These are phyloP conservation scores for Sarcophaga rosellei DNA, from an alignment of 2,888 invertebrate genomes.

Conservation along the genomic window DNA sequence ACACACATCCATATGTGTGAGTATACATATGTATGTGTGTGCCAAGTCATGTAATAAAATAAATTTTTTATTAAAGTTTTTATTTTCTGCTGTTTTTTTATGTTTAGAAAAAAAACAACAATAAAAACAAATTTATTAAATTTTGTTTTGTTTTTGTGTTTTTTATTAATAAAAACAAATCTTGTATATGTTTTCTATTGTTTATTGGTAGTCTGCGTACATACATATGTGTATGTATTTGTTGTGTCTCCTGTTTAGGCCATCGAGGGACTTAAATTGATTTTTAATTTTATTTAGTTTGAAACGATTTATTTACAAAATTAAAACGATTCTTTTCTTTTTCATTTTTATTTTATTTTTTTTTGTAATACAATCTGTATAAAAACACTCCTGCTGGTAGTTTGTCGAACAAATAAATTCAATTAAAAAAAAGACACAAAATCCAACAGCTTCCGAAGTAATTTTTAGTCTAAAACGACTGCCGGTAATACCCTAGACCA, in stretches of 20 bases:
- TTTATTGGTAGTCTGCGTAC: slow-evolving; percentile 29
- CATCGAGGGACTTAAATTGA: slow-evolving; percentile 44
- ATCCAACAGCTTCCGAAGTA: too few relatives aligned
- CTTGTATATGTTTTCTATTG: slow-evolving; percentile 1
- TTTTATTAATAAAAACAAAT: not conserved
- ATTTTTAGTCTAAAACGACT: not conserved
- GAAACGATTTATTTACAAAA: slow-evolving; percentile 23
- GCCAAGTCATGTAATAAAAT: too few relatives aligned
- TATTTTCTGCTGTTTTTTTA: not conserved
- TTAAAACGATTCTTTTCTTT: slow-evolving; percentile 27
- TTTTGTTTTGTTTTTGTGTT: not conserved
- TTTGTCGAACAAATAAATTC: slow-evolving; percentile 56
- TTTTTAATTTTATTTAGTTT: slow-evolving; percentile 58
- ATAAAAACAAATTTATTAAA: slow-evolving; percentile 43
- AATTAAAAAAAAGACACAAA: slow-evolving; percentile 14
- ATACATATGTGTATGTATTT: not conserved
- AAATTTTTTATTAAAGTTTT: slow-evolving; percentile 31
- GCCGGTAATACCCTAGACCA: not conserved
- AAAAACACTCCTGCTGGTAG: slow-evolving; percentile 31
- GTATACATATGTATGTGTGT: too few relatives aligned
- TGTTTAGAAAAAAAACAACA: not conserved
- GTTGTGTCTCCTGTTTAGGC: not conserved
- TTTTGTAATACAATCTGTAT: slow-evolving; percentile 38
- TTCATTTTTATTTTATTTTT: not conserved
- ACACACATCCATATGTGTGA: too few relatives aligned